Conservation (phyloP, 53 echinoderm and acorn worm species). For the Echinarachnius parma region DNA sequence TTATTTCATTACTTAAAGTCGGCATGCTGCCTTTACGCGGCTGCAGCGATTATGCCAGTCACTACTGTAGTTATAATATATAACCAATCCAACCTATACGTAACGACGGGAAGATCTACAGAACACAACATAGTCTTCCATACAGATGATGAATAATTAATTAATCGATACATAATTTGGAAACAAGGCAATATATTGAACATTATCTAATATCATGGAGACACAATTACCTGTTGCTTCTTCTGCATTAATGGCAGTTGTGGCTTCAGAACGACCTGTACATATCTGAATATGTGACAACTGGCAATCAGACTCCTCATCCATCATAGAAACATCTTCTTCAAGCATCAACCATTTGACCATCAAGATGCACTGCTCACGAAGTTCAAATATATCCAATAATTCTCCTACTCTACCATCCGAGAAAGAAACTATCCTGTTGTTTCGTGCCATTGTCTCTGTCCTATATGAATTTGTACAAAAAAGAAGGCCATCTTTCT, state of each 20-base stretch:
- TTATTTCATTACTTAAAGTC: no score
- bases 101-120: no score
- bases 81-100: no score
- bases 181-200: not conserved
- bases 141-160: no score
- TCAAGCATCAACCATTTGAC: not conserved
- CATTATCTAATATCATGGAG: constrained; percentile 2
- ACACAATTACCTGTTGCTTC: constrained; percentile 13
- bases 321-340: not conserved
- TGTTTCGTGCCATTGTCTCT: constrained; percentile 28
- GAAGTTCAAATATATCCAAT: not conserved
- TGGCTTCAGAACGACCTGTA: not conserved
- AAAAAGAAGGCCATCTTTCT: constrained; percentile 19
- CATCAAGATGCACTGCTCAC: constrained; percentile 6
- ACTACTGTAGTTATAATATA: no score
- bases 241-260: no score
- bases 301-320: not conserved
- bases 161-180: not conserved
- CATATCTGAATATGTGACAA: constrained; percentile 25
- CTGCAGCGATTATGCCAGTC: no score
- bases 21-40: no score
- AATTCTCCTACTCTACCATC: not conserved
- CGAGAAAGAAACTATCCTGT: constrained; percentile 8
- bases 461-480: constrained; percentile 9
- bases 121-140: no score